Percentiles rank a stretch among this genome's conserved stretches.
Evolutionary conservation across 1,140 invertebrate genomes (phyloP).

Genomic region (Drosophila punjabiensis): DNA sequence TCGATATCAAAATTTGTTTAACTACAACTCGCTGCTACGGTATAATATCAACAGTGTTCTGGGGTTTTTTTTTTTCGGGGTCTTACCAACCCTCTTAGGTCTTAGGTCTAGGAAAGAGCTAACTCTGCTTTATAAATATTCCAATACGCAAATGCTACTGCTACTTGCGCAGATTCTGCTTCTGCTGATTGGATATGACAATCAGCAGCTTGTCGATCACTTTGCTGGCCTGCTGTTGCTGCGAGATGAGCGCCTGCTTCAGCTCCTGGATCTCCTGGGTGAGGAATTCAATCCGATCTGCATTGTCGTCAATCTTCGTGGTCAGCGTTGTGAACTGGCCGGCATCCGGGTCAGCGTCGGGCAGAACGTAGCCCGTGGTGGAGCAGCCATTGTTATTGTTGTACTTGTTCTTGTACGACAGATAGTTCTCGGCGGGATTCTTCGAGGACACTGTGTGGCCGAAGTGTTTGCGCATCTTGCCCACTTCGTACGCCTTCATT

Average conservation of each 20-base stretch:
- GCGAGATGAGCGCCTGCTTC: slow-evolving; percentile 86
- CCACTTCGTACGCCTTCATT: slow-evolving; percentile 90
- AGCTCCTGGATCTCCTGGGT: slow-evolving; percentile 88
- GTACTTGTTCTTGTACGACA: slow-evolving; percentile 88
- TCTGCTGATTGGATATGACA: slow-evolving; percentile 84
- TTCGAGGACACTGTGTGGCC: slow-evolving; percentile 89
- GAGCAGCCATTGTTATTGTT: slow-evolving; percentile 87
- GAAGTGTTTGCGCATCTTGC: slow-evolving; percentile 89
- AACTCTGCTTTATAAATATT: slow-evolving; percentile 49
- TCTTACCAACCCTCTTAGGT: slow-evolving; percentile 10
- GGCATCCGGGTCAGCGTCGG: slow-evolving; percentile 82
- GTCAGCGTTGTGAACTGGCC: slow-evolving; percentile 87
- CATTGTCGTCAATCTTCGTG: slow-evolving; percentile 88
- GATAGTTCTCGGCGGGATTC: slow-evolving; percentile 87
- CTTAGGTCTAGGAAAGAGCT: slow-evolving; percentile 19
- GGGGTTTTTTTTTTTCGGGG: slow-evolving; percentile 19
- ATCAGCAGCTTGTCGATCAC: slow-evolving; percentile 84
- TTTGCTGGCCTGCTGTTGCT: slow-evolving; percentile 84
- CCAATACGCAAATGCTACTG: slow-evolving; percentile 50
- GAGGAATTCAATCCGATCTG: slow-evolving; percentile 87
- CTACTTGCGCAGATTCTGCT: slow-evolving; percentile 83
- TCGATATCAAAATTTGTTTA: slow-evolving; percentile 57
- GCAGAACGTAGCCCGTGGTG: slow-evolving; percentile 85
- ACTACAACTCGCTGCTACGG: slow-evolving; percentile 57
- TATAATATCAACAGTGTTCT: slow-evolving; percentile 80